phyloP scores from a whole-genome alignment of 2,888 invertebrate species.

The Campoplex capitator region DNA sequence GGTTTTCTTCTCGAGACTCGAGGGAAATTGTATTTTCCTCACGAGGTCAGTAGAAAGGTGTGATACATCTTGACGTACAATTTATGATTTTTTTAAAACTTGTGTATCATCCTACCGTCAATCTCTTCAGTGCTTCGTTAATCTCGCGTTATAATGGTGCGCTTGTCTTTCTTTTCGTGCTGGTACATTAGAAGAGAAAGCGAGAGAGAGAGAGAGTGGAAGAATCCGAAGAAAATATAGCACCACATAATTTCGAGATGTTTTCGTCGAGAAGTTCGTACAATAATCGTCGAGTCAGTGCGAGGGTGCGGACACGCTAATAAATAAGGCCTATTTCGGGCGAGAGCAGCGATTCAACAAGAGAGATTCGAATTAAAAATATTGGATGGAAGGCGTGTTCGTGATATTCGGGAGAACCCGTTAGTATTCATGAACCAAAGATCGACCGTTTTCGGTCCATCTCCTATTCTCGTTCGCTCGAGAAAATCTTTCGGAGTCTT shows the following conservation, averaged over 20 bases:
- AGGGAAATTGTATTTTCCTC: constrained; percentile 63
- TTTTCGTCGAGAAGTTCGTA: constrained; percentile 25
- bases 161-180: not conserved
- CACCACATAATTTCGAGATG: not conserved
- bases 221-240: constrained; percentile 22
- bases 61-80: constrained; percentile 42
- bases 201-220: not conserved
- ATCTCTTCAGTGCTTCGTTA: constrained; percentile 13
- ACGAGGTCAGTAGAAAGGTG: constrained; percentile 44
- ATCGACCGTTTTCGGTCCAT: constrained; percentile 39
- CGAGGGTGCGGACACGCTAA: constrained; percentile 60
- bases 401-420: constrained; percentile 59
- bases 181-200: not conserved
- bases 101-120: constrained; percentile 32
- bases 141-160: not conserved
- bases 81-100: constrained; percentile 33
- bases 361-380: constrained; percentile 66
- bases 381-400: constrained; percentile 62
- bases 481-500: not conserved
- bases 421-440: constrained; percentile 65
- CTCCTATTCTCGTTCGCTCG: constrained; percentile 9
- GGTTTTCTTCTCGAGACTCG: constrained; percentile 38
- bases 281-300: constrained; percentile 55
- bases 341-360: constrained; percentile 50
- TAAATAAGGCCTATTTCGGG: constrained; percentile 58